Evolutionary conservation across 2,797 vertebrate species (phyloP).

Genomic region (Caiman crocodilus): DNA sequence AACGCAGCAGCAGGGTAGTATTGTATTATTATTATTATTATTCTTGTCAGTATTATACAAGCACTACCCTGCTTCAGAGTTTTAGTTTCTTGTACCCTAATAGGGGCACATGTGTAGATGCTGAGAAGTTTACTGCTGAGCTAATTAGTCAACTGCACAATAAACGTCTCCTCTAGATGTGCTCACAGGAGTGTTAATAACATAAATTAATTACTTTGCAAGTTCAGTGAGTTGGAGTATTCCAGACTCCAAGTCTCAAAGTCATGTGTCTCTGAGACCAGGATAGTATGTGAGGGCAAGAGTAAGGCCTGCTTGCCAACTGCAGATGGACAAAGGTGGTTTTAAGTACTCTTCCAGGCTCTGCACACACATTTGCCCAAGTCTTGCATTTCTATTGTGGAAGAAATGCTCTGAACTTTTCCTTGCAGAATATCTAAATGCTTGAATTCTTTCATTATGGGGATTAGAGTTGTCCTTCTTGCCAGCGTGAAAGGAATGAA

Average conservation of each 20-base stretch:
- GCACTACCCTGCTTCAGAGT: too few relatives aligned
- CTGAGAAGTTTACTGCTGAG: too few relatives aligned
- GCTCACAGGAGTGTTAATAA: not conserved
- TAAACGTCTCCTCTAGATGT: too few relatives aligned
- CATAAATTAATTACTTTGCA: not conserved
- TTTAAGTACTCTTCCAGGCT: not conserved
- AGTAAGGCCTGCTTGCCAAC: not conserved
- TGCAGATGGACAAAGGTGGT: not conserved
- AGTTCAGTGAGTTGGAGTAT: not conserved
- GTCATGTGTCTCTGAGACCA: fast-evolving
- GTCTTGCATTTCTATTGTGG: fast-evolving
- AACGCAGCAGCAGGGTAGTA: too few relatives aligned
- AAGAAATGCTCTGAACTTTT: not conserved
- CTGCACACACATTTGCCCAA: not conserved
- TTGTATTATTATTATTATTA: too few relatives aligned
- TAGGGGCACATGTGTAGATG: too few relatives aligned
- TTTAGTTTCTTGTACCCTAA: too few relatives aligned
- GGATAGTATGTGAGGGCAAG: not conserved
- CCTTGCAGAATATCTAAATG: not conserved
- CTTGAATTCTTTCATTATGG: not conserved
- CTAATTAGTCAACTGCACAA: too few relatives aligned
- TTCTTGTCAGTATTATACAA: too few relatives aligned
- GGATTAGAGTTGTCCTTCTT: not conserved
- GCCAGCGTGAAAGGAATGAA: not conserved
- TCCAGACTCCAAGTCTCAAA: not conserved